A percentile compares a stretch with the other conserved stretches of the same genome.
phyloP scores from a whole-genome alignment of 2,113 vertebrate species.

The Dromiciops gliroides region DNA sequence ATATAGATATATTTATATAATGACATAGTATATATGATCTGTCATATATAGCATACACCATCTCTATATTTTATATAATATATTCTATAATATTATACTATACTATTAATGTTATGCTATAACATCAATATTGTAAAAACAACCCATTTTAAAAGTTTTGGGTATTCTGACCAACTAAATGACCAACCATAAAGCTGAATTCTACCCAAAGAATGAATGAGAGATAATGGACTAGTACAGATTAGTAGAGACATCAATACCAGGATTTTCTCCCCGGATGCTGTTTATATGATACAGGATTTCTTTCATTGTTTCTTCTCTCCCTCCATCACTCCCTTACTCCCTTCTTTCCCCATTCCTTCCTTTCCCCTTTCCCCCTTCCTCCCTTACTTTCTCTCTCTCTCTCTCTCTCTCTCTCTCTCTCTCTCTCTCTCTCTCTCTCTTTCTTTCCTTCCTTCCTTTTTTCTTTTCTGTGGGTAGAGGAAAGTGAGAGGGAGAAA shows the following conservation, averaged over 20 bases:
- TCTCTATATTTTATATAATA: no score
- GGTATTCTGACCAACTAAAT: neutral
- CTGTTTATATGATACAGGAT: neutral
- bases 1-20: no score
- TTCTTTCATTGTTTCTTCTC: neutral
- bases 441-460: neutral
- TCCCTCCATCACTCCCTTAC: neutral
- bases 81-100: no score
- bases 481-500: neutral
- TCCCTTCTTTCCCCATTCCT: neutral
- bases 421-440: no score
- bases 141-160: neutral
- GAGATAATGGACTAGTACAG: neutral
- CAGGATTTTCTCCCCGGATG: neutral
- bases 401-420: rapidly evolving
- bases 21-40: no score
- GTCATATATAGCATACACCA: no score
- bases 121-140: neutral
- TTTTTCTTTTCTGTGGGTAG: neutral
- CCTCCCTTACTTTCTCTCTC: no score
- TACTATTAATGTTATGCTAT: no score
- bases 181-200: neutral
- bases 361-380: neutral
- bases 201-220: neutral
- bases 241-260: neutral